Evolutionary conservation across 2,888 invertebrate genomes (phyloP).

Genomic region (Tortrix viridana): DNA sequence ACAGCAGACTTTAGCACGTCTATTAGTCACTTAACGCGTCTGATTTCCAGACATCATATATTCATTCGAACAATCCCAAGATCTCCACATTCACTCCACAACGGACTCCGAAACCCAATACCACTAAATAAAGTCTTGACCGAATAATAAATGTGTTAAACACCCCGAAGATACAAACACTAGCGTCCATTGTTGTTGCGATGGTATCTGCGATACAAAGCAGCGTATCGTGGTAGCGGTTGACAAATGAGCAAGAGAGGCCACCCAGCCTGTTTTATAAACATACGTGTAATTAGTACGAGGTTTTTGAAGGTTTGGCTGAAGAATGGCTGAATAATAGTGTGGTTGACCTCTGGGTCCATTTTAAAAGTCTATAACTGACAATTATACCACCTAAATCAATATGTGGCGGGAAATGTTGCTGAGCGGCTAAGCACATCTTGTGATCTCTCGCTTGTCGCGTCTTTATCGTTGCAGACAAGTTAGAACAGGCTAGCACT

Average conservation of each 20-base stretch:
- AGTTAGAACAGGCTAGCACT: no score
- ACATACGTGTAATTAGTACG: slow-evolving; percentile 9
- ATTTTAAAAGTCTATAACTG: neutral
- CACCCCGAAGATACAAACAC: slow-evolving; percentile 72
- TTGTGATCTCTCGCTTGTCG: no score
- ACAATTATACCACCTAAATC: no score
- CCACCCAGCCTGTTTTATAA: slow-evolving; percentile 61
- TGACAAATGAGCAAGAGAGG: slow-evolving; percentile 68
- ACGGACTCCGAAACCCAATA: slow-evolving; percentile 36
- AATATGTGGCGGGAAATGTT: no score
- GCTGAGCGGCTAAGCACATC: no score
- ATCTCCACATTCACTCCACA: neutral
- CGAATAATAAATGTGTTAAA: slow-evolving; percentile 75
- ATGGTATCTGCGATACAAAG: slow-evolving; percentile 47
- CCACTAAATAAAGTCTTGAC: slow-evolving; percentile 42
- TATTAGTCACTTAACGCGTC: no score
- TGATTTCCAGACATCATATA: neutral
- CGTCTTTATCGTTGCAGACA: no score
- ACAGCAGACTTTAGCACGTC: no score
- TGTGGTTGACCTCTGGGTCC: neutral
- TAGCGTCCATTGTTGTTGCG: slow-evolving; percentile 68
- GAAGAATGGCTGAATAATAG: neutral
- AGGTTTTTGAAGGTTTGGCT: neutral
- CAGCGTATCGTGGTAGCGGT: slow-evolving; percentile 74
- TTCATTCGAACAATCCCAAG: neutral